Conservation (phyloP, 2,113 vertebrate species). For the Chloropsis cyanopogon region DNA sequence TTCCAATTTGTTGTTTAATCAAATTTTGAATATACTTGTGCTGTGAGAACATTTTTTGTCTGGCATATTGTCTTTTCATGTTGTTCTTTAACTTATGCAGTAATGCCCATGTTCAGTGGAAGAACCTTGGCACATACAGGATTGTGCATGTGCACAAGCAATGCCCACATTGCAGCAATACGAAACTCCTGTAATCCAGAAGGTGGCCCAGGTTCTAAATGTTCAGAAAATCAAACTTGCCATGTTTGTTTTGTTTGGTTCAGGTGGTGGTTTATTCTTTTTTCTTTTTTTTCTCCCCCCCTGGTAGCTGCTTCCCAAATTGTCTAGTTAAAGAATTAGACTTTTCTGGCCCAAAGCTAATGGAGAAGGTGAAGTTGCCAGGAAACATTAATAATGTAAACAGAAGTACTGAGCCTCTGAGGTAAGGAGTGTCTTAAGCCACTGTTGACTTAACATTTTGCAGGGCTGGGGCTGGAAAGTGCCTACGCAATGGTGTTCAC, state of each 20-base stretch:
- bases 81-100: background rate
- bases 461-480: background rate
- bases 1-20: background rate
- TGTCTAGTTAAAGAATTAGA: background rate
- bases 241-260: background rate
- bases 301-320: background rate
- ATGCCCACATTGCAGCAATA: background rate
- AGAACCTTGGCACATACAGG: background rate
- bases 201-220: background rate
- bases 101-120: fast-evolving
- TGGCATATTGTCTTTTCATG: background rate
- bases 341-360: background rate
- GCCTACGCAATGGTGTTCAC: fast-evolving
- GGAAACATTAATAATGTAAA: background rate
- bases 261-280: background rate
- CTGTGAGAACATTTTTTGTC: background rate
- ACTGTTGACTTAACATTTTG: background rate
- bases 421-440: background rate
- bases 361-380: background rate
- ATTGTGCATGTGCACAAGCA: background rate
- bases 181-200: background rate
- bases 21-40: background rate
- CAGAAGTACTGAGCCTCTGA: background rate
- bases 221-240: background rate
- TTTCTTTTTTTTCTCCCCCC: too few species aligned